Evolutionary conservation across 2,113 vertebrate species (phyloP).

Genomic region (Nipponia nippon): DNA sequence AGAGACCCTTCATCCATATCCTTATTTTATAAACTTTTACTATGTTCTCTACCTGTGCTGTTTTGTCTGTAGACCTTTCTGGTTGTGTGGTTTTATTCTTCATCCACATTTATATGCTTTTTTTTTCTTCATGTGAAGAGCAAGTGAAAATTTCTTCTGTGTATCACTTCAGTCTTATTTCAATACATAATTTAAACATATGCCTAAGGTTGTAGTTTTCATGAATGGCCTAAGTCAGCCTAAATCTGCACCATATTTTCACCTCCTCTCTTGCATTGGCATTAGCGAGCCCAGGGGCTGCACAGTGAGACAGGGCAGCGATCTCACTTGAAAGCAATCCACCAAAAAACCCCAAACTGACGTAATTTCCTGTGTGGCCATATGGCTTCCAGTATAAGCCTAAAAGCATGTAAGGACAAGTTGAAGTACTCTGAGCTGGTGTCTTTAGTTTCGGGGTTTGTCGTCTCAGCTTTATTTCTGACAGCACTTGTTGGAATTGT

Average conservation of each 20-base stretch:
- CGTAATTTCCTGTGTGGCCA: neutral
- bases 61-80: neutral
- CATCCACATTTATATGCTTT: neutral
- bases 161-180: neutral
- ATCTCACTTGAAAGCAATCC: neutral
- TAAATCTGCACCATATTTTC: neutral
- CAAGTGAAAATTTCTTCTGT: neutral
- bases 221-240: neutral
- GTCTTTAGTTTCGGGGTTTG: neutral
- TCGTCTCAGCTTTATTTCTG: neutral
- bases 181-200: neutral
- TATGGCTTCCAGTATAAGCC: neutral
- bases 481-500: fast-evolving
- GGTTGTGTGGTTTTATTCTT: neutral
- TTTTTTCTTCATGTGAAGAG: neutral
- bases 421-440: neutral
- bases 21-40: neutral
- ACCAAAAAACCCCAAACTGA: neutral
- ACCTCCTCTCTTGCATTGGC: neutral
- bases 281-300: neutral
- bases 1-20: neutral
- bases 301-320: fast-evolving
- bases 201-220: neutral
- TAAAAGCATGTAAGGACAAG: neutral
- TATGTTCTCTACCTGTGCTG: neutral